Evolutionary conservation across 2,797 vertebrate species (phyloP), one percentile per base, ranked within the genome.

Genomic region (Chelon labrosus): DNA sequence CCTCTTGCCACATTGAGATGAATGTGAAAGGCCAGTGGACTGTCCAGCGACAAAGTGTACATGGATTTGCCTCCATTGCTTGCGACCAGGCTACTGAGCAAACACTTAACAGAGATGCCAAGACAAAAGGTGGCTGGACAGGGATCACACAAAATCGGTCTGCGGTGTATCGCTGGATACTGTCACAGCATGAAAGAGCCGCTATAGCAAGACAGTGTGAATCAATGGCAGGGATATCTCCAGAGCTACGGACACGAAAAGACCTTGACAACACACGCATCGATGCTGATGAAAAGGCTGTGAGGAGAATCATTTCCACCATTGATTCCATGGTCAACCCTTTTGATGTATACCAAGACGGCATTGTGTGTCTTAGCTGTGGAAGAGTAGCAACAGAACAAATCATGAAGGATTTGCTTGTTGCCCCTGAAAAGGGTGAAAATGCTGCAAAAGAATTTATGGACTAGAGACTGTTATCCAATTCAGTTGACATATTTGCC

Each of bases 161-260:
- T 61, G 75, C 64, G 66, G 71, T 83, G 1, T 64, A 75, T 75
- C 22, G 53, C 60, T 84, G 77, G 78, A 82, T 75, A 64, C 42
- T 78, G 56, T 78, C 57, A 2, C 75, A 81, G 37, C 68, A 82
- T 66, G 75, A 79, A 76, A 67, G 76, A 12, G 77, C 83, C 54
- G 69, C 77, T 12, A 77, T 61, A 59, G 25, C 64, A 65, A 79
- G 61, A 61, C 60, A 77, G 16, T 80, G 69, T 60, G 55, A 76
- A 38, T 37, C 49, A 39, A 76, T 75, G 74, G 77, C 70, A 63
- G 72, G 58, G n/a, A 77, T n/a, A 65, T 72, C 68, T 77, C 62
- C 52, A 22, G 66, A 46, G 17, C 7, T 17, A 46, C 44, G 16
- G 4, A 46, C 2, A 17, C 44, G 44, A 67, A 70, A 80, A 80